Evolutionary conservation across 2,888 invertebrate species (phyloP).

Genomic region (Piscicola geometra): DNA sequence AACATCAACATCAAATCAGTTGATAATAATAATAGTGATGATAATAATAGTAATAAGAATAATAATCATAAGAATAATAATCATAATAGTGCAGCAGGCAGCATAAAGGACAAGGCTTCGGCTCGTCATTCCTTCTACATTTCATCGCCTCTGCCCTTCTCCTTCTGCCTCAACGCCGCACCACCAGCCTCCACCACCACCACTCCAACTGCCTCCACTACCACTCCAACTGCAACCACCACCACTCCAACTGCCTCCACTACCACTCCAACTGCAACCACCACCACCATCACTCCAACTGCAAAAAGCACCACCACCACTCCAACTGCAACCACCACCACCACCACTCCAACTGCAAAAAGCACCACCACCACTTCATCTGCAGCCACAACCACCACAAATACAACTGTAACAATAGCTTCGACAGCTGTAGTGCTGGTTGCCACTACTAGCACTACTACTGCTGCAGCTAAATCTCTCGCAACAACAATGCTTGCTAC

Average conservation of each 20-base stretch:
- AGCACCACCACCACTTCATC: not conserved
- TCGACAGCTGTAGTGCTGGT: not conserved
- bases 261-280: not conserved
- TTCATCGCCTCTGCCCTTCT: too few relatives aligned
- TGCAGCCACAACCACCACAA: not conserved
- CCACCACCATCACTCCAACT: not conserved
- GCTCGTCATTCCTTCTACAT: not conserved
- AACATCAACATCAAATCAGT: not conserved
- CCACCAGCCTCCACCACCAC: not conserved
- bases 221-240: not conserved
- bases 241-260: not conserved
- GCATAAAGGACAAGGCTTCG: not conserved
- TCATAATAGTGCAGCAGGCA: not conserved
- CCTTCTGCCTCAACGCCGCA: too few relatives aligned
- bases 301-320: not conserved
- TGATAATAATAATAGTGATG: not conserved
- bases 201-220: not conserved
- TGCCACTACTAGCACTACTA: slow-evolving; percentile 10
- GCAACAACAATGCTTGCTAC: not conserved
- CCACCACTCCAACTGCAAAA: not conserved
- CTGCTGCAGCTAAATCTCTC: not conserved
- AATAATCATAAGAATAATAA: slow-evolving; percentile 10
- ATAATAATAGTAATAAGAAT: slow-evolving; percentile 13
- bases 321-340: not conserved
- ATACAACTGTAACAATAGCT: not conserved